Evolutionary conservation across 1,140 invertebrate genomes (phyloP), one percentile per base, ranked within the genome.

Genomic region (Bicyclus anynana): DNA sequence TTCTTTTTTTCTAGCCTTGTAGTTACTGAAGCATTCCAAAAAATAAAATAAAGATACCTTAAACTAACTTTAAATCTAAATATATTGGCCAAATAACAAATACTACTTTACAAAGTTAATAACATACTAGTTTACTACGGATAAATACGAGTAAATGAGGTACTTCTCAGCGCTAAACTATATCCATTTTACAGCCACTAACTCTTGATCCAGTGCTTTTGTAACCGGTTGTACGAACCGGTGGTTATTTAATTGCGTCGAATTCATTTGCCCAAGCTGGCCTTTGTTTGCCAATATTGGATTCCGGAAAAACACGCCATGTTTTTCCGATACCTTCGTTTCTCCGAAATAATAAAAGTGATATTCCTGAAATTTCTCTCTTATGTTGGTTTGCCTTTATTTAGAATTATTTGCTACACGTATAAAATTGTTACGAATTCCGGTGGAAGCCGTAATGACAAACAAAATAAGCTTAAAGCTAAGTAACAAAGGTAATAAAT

Each of bases 251-350:
- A 61, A 61, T 61, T 61, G 52, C 53, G 53, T 54, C 59, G 53
- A 60, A 54, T 61, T 61, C 59, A 61, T 61, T 61, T 55, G 52
- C 59, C 59, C 37, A 51, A 52, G 48, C 52, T 61, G 48, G 59
- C 46, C 37, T 61, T 61, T 61, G 59, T 61, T 51, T 51, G 52
- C 59, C 59, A 55, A 61, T 61, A 61, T 61, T 61, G 59, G 52
- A 54, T 61, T 54, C 47, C n/a, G 48, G 55, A 46, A 53, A 59
- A 59, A 59, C 44, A 59, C 20, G 33, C 16, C 50, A n/a, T 53
- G 44, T 53, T 59, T 59, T 59, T 59, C 57, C 58, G 23, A 57
- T 50, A 18, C 42, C 16, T 59, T 38, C 44, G 16, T 10, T 16
- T 14, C 44, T 13, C 13, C 44, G 20, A 9, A 26, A 47, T 47